phyloP scores from a whole-genome alignment of 2,888 invertebrate genomes.

The Ypsolopha scabrella region DNA sequence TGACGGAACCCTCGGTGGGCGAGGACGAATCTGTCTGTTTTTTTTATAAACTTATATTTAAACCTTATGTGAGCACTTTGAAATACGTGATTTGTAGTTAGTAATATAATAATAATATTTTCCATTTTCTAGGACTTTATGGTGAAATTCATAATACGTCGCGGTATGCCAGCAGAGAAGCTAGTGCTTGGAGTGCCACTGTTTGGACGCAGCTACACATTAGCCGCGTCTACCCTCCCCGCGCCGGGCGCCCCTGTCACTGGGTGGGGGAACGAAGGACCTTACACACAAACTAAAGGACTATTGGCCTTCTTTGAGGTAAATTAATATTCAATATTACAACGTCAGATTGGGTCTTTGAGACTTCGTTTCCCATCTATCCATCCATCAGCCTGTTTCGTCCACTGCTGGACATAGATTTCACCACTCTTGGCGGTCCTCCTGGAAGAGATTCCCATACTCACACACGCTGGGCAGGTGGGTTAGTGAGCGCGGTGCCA shows the following conservation, averaged over 20 bases:
- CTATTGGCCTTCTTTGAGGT: constrained; percentile 81
- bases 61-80: not conserved
- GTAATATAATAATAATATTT: constrained; percentile 5
- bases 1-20: too few species aligned
- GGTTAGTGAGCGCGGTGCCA: too few species aligned
- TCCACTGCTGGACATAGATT: too few species aligned
- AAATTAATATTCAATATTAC: constrained; percentile 1
- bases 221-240: constrained; percentile 65
- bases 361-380: too few species aligned
- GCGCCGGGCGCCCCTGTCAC: constrained; percentile 68
- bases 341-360: too few species aligned
- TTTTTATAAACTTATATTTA: not conserved
- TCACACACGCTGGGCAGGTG: too few species aligned
- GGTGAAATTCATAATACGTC: constrained; percentile 74
- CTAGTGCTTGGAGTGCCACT: constrained; percentile 79
- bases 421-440: too few species aligned
- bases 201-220: constrained; percentile 78
- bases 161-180: constrained; percentile 75
- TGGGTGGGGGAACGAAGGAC: constrained; percentile 75
- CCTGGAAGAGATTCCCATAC: too few species aligned
- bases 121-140: constrained; percentile 70
- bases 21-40: too few species aligned
- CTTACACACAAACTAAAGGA: constrained; percentile 77
- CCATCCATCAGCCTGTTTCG: too few species aligned
- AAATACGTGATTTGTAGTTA: too few species aligned